Evolutionary conservation across 2,113 vertebrate species (phyloP).

Genomic region (Spilogale gracilis): DNA sequence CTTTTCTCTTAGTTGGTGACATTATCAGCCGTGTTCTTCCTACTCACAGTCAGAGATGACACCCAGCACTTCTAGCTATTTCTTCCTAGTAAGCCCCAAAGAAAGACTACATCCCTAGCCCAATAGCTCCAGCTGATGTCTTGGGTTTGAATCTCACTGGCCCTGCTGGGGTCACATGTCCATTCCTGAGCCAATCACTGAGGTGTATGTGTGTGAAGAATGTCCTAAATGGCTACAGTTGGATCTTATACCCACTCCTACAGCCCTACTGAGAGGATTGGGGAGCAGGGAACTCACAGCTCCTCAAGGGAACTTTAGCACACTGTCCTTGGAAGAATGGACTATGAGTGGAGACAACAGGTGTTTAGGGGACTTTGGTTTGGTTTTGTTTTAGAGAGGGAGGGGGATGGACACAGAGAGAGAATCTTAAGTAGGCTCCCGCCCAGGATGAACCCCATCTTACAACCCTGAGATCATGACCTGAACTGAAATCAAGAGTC

Average conservation of each 20-base stretch:
- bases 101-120: neutral
- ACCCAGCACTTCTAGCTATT: neutral
- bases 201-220: neutral
- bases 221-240: neutral
- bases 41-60: neutral
- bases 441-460: too few species aligned
- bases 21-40: neutral
- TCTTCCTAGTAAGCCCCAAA: neutral
- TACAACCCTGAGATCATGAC: too few species aligned
- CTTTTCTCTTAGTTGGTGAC: neutral
- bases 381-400: too few species aligned
- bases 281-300: neutral
- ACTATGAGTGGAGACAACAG: neutral
- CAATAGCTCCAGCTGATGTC: neutral
- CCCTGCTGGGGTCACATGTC: neutral
- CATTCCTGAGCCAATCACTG: neutral
- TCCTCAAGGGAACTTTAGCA: neutral
- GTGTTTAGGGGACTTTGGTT: too few species aligned
- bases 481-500: too few species aligned
- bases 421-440: too few species aligned
- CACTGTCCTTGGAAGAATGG: neutral
- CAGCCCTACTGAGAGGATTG: too few species aligned
- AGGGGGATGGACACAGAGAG: too few species aligned
- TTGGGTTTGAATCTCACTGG: neutral
- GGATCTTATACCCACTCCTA: neutral